These are phyloP conservation scores for Lysiphlebus fabarum DNA, from an alignment of 1,140 invertebrate genomes.

Conservation along the genomic window DNA sequence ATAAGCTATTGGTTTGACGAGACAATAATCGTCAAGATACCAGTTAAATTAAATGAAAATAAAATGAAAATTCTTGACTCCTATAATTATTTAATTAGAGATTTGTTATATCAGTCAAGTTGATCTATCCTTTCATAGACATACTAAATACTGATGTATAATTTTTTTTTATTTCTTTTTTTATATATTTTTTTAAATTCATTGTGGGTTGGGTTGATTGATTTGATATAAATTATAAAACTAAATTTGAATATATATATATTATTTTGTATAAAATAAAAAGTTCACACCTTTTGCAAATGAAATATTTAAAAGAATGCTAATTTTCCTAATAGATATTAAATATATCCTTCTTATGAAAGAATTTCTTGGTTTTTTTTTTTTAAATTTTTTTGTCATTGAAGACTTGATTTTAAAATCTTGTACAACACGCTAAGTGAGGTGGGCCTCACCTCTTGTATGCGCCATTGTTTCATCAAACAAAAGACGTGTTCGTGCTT, in stretches of 20 bases:
- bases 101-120: conserved; percentile 27
- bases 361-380: neutral
- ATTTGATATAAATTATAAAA: neutral
- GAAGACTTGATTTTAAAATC: conserved; percentile 5
- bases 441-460: conserved; percentile 26
- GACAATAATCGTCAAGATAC: neutral
- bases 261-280: neutral
- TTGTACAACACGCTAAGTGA: conserved; percentile 35
- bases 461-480: conserved; percentile 47
- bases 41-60: conserved; percentile 19
- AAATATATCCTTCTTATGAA: conserved; percentile 31
- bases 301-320: conserved; percentile 22
- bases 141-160: neutral
- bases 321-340: conserved; percentile 49
- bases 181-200: conserved; percentile 2
- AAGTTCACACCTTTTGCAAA: conserved; percentile 19
- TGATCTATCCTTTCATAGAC: conserved; percentile 23
- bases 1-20: neutral
- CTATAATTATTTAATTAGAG: conserved; percentile 41
- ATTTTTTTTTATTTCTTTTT: neutral
- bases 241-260: neutral
- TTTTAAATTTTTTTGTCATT: conserved; percentile 15
- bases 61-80: conserved; percentile 25
- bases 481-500: conserved; percentile 40
- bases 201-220: neutral